A percentile compares a stretch with the other conserved stretches of the same genome.
These are phyloP conservation scores for Ceratotherium simum DNA, from an alignment of 2,113 vertebrate genomes.

Conservation along the genomic window DNA sequence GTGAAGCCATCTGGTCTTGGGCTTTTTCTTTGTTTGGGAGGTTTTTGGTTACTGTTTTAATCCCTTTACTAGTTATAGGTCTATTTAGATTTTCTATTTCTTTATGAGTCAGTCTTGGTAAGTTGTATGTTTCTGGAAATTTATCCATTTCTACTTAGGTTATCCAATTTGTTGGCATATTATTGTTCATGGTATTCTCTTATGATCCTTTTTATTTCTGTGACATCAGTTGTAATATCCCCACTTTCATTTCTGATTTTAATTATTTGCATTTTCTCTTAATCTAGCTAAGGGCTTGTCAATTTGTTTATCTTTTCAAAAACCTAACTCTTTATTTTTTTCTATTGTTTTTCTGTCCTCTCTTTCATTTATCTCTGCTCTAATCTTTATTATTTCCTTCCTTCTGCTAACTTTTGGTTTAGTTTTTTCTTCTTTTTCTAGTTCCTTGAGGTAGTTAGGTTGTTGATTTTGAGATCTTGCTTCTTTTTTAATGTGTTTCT, in stretches of 20 bases:
- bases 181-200: background rate
- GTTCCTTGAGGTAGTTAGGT: background rate
- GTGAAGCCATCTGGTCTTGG: background rate
- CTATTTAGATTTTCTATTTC: background rate
- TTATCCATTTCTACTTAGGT: background rate
- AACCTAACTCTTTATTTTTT: background rate
- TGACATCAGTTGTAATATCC: background rate
- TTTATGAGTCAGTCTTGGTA: background rate
- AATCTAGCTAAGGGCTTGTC: background rate
- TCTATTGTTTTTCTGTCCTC: background rate
- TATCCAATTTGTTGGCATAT: background rate
- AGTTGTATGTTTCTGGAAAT: background rate
- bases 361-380: background rate
- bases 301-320: slow-evolving; percentile 1
- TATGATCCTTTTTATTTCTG: background rate
- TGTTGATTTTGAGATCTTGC: slow-evolving; percentile 16
- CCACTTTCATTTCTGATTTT: slow-evolving; percentile 2
- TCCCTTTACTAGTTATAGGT: background rate
- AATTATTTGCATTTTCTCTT: background rate
- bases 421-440: background rate
- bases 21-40: background rate
- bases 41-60: background rate
- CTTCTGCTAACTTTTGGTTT: background rate
- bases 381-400: slow-evolving; percentile 27
- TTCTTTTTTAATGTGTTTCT: background rate